Evolutionary conservation across 2,113 vertebrate species (phyloP).

Genomic region (Aptenodytes patagonicus): DNA sequence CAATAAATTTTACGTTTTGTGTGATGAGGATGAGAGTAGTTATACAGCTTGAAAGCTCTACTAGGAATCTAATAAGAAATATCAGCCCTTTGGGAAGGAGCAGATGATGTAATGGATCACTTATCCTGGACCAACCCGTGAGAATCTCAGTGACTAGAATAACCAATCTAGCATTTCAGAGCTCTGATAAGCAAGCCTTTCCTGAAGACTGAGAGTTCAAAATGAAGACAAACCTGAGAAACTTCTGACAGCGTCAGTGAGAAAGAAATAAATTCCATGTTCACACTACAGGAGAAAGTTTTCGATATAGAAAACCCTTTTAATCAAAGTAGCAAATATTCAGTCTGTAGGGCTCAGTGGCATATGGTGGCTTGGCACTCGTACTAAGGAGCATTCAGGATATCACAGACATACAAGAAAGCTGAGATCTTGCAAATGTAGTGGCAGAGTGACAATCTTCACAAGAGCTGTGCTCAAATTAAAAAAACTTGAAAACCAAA

Average conservation of each 20-base stretch:
- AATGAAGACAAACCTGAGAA: background rate
- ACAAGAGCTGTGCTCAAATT: background rate
- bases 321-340: background rate
- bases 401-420: background rate
- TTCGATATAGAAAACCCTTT: background rate
- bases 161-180: background rate
- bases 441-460: background rate
- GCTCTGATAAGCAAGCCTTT: background rate
- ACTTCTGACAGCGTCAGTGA: background rate
- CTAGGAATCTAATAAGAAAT: background rate
- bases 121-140: background rate
- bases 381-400: background rate
- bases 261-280: background rate
- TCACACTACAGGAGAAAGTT: background rate
- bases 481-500: background rate
- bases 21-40: background rate
- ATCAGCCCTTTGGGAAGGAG: conserved; percentile 13
- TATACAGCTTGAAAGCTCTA: background rate
- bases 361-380: background rate
- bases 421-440: background rate
- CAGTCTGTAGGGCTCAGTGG: background rate
- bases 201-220: background rate
- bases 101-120: background rate
- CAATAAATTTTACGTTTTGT: background rate
- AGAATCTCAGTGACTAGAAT: background rate